A percentile compares a stretch with the other conserved stretches of the same genome.
These are phyloP conservation scores for Panulirus ornatus DNA, from an alignment of 1,140 invertebrate genomes.

Conservation along the genomic window DNA sequence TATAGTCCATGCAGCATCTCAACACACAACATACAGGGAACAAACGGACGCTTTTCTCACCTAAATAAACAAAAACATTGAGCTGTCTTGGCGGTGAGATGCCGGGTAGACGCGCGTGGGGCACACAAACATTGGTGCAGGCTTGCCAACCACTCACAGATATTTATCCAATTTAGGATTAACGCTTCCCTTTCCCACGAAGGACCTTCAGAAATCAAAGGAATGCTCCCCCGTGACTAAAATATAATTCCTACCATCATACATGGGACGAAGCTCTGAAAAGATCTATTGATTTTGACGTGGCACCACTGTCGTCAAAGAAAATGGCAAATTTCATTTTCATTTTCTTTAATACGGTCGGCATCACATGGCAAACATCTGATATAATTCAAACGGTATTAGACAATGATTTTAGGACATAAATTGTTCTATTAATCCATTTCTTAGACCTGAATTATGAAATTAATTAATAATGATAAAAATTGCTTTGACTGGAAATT, in stretches of 20 bases:
- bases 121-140: slow-evolving; percentile 68
- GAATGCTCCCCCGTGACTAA: not conserved
- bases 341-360: not conserved
- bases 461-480: too few relatives aligned
- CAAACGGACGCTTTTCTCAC: slow-evolving; percentile 21
- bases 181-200: not conserved
- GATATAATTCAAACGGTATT: not conserved
- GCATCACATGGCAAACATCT: not conserved
- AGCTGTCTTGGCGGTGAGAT: slow-evolving; percentile 47
- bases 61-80: slow-evolving; percentile 69
- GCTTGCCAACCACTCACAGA: slow-evolving; percentile 39
- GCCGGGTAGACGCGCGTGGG: slow-evolving; percentile 68
- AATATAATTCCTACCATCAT: not conserved
- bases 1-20: not conserved
- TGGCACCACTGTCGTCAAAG: slow-evolving; percentile 58
- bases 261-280: slow-evolving; percentile 2
- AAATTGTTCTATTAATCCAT: too few relatives aligned
- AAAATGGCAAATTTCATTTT: slow-evolving; percentile 31
- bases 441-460: too few relatives aligned
- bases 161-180: not conserved
- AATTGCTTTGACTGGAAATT: too few relatives aligned
- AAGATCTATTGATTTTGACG: slow-evolving; percentile 63
- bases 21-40: not conserved
- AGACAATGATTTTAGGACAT: too few relatives aligned
- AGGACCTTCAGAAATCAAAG: not conserved